phyloP scores from a whole-genome alignment of 2,888 invertebrate genomes.

The Hypena proboscidalis region DNA sequence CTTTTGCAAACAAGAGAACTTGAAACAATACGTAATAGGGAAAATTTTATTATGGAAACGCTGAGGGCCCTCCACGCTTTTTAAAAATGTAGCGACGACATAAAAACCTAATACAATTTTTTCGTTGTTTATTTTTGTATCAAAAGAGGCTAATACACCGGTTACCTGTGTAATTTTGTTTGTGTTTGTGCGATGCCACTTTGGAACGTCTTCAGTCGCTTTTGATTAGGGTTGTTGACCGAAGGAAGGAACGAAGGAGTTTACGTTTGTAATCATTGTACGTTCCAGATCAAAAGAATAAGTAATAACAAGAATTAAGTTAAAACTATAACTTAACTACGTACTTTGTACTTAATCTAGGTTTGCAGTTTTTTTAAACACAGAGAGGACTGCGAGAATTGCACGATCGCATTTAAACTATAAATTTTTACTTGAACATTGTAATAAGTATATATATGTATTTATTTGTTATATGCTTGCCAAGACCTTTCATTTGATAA shows the following conservation, averaged over 20 bases:
- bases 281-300: background rate
- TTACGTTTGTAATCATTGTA: background rate
- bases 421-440: too few relatives aligned
- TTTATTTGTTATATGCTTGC: too few relatives aligned
- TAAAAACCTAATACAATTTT: conserved; percentile 5
- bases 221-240: too few relatives aligned
- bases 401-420: too few relatives aligned
- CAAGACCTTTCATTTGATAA: too few relatives aligned
- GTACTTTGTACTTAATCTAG: too few relatives aligned
- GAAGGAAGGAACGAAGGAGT: background rate
- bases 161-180: conserved; percentile 6
- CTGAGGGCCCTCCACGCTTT: conserved; percentile 6
- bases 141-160: conserved; percentile 5
- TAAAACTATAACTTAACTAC: too few relatives aligned
- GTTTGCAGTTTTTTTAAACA: too few relatives aligned
- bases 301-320: too few relatives aligned
- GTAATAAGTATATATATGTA: too few relatives aligned
- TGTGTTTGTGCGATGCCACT: background rate
- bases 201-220: background rate
- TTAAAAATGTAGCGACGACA: conserved; percentile 7
- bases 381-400: too few relatives aligned
- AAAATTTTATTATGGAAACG: conserved; percentile 11
- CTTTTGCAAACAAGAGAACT: conserved; percentile 9
- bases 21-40: conserved; percentile 11
- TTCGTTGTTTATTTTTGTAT: conserved; percentile 6